These are phyloP conservation scores for Neoarius graeffei DNA, from an alignment of 2,113 vertebrate species.

Conservation along the genomic window DNA sequence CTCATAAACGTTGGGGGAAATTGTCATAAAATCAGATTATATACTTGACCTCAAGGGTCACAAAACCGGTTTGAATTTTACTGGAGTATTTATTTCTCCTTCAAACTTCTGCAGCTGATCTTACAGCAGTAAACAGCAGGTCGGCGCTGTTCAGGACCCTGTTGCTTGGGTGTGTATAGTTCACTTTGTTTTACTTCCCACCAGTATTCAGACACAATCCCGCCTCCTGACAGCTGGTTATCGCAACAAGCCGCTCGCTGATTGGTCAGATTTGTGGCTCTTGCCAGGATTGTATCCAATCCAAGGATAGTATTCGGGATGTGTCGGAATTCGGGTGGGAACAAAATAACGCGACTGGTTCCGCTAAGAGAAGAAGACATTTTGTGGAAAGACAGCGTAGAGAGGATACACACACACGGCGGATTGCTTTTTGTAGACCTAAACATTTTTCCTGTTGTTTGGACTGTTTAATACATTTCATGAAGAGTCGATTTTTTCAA, in stretches of 20 bases:
- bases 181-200: background rate
- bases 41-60: background rate
- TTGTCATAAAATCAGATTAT: too few relatives aligned
- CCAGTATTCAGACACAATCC: background rate
- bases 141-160: conserved; percentile 26
- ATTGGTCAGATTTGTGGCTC: background rate
- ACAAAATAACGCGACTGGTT: conserved; percentile 6
- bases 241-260: background rate
- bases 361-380: conserved; percentile 51
- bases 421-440: background rate
- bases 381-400: conserved; percentile 51
- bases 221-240: background rate
- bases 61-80: background rate
- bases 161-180: conserved; percentile 47
- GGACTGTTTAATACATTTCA: background rate
- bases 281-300: background rate
- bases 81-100: background rate
- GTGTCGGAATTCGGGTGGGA: background rate
- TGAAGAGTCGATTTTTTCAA: background rate
- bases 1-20: background rate
- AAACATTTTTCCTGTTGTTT: background rate
- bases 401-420: conserved; percentile 31
- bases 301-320: background rate
- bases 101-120: conserved; percentile 8
- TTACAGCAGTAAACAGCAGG: background rate